Percentiles rank a stretch among this genome's conserved stretches.
phyloP scores from a whole-genome alignment of 92 coral and sea anemone species.

The Palythoa grandiflora region DNA sequence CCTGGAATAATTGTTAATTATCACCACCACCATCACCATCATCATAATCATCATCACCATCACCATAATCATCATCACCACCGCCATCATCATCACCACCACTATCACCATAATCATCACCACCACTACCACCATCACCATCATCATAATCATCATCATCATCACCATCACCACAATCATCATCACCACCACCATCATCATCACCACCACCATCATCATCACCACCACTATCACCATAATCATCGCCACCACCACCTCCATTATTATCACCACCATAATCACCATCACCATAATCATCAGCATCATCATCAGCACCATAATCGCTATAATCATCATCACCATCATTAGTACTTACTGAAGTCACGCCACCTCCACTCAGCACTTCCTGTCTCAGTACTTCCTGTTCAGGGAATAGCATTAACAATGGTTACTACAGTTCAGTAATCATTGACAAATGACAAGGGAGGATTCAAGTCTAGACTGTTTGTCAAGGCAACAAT shows the following conservation, averaged over 20 bases:
- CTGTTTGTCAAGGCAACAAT: not conserved
- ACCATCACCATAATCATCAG: not conserved
- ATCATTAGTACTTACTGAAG: conserved; percentile 56
- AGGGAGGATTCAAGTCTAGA: too few relatives aligned
- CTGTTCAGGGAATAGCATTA: conserved; percentile 22
- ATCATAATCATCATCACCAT: not conserved
- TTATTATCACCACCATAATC: not conserved
- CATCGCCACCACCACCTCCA: conserved; percentile 56
- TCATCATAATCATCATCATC: not conserved
- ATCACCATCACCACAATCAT: not conserved
- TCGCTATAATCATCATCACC: not conserved
- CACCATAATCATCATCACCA: not conserved
- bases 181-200: not conserved
- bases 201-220: not conserved
- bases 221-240: conserved; percentile 48
- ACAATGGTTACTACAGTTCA: not conserved
- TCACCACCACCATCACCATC: not conserved
- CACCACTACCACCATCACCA: conserved; percentile 41
- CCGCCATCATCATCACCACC: not conserved
- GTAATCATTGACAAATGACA: not conserved
- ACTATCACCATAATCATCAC: not conserved
- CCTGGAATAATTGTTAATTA: not conserved
- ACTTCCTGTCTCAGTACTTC: conserved; percentile 82
- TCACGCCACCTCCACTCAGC: conserved; percentile 69
- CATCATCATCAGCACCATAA: not conserved